Evolutionary conservation across 2,888 invertebrate species (phyloP), one percentile per base, ranked within the genome.

Genomic region (Callyntrura sp.): DNA sequence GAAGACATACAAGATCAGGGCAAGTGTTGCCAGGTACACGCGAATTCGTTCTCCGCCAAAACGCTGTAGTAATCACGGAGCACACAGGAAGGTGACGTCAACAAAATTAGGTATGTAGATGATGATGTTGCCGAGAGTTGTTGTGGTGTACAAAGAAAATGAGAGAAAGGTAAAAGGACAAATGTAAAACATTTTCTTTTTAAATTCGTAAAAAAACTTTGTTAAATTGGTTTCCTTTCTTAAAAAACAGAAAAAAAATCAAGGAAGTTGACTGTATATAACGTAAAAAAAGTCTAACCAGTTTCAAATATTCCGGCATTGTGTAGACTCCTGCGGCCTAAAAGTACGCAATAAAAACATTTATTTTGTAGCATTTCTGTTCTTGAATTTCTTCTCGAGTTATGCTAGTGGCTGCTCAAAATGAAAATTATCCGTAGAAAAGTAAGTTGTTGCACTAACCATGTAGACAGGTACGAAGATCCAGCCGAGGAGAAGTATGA

Each of bases 41-140:
- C 95, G 94, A 86, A 96, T 96, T 76, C 96, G 93, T 92, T 95
- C 95, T 14, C 95, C 95, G 6, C 95, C 95, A 93, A 95, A 95
- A 23, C 95, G 93, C n/a, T 76, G 20, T 35, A 35, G 35, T 35
- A 35, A 35, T 35, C 51, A 51, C n/a, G 25, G 12, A 51, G 51
- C 4, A 51, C 12, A 11, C 11, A 51, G 14, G 51, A 51, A 51
- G 51, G 14, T 14, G 51, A 51, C 51, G 51, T 11, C 11, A 14
- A 51, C 51, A 2, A 51, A 51, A n/a, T n/a, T n/a, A n/a, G n/a
- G n/a, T n/a, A n/a, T n/a, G n/a, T n/a, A 9, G 11, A 51, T 51
- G 51, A 51, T 35, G 3, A 35, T 35, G 35, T 35, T 35, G 35
- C 35, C 35, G 51, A 45, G 6, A 11, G 45, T 45, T 45, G 5